Base-by-base conservation (phyloP, 2,797 vertebrate genomes). In the Poliocrania exsul region DNA sequence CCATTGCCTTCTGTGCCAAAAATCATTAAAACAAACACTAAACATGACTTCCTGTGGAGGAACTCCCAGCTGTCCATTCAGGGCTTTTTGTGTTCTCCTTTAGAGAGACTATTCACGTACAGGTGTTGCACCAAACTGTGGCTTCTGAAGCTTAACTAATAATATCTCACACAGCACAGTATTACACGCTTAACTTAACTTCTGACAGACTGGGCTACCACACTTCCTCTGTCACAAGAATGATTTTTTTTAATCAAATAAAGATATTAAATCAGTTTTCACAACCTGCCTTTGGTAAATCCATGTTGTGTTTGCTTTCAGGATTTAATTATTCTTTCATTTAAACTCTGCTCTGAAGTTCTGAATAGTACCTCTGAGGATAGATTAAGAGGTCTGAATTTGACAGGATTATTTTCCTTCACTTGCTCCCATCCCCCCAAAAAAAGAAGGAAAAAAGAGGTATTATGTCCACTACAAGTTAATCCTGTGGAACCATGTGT, bases 11-110 rank as follows among this genome's bases (percentile, higher is more conserved):
- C 62, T 37, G 73, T 81, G 93, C 88, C 96, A 95, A 81, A 95
- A 96, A 92, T 60, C 86, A 90, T 66, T 79, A 94, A 81, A 91
- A 80, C 88, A 96, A 96, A 95, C 77, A 84, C 37, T 78, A 38
- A 86, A 74, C 31, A 14, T 37, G 65, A 92, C 69, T 88, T 91
- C 44, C 80, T 47, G 38, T 0, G 6, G 91, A 64, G 88, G 73
- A 96, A 96, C 92, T 96, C 95, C 95, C 94, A 93, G 88, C 62
- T 12, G 3, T 31, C 80, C 81, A 84, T 95, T 94, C 82, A 93
- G 77, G 3, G 85, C 70, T 88, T 87, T 95, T 91, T 92, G 79
- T 94, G 54, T 28, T 81, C 73, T 72, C 61, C 61, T 89, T 88
- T 9, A 56, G n/a, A 71, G 53, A 81, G 65, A 65, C 87, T 81